These are phyloP conservation scores for Lophochroa leadbeateri DNA, from an alignment of 2,113 vertebrate genomes.

Conservation along the genomic window DNA sequence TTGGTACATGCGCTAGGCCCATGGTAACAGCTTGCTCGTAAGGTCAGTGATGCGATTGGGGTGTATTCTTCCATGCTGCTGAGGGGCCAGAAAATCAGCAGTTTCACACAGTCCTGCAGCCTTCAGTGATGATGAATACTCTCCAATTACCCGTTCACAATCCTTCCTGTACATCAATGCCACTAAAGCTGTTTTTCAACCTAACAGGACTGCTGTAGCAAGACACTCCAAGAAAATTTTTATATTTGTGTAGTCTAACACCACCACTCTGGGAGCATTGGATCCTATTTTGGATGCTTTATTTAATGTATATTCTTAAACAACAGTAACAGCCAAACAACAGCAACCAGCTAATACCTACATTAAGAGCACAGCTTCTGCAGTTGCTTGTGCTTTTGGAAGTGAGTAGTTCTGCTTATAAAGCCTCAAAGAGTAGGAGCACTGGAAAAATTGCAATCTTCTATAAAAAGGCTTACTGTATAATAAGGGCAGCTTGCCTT, in stretches of 20 bases:
- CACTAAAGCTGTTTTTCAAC: not conserved
- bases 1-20: not conserved
- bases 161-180: not conserved
- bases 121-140: not conserved
- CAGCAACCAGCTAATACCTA: not conserved
- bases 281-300: not conserved
- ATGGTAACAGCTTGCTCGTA: not conserved
- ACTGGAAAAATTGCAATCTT: conserved; percentile 14
- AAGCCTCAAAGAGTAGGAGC: conserved; percentile 13
- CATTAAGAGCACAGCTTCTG: not conserved
- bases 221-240: not conserved
- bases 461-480: conserved; percentile 16
- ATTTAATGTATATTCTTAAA: not conserved
- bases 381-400: not conserved
- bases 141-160: not conserved
- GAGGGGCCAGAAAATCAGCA: not conserved
- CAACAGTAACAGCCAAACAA: not conserved
- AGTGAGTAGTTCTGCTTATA: conserved; percentile 4
- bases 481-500: conserved; percentile 11
- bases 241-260: not conserved
- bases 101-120: not conserved
- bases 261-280: not conserved
- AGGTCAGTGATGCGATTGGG: not conserved
- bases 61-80: not conserved
- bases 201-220: not conserved